phyloP scores from a whole-genome alignment of 2,797 vertebrate species.

The Cynodonichthys magdalenae region DNA sequence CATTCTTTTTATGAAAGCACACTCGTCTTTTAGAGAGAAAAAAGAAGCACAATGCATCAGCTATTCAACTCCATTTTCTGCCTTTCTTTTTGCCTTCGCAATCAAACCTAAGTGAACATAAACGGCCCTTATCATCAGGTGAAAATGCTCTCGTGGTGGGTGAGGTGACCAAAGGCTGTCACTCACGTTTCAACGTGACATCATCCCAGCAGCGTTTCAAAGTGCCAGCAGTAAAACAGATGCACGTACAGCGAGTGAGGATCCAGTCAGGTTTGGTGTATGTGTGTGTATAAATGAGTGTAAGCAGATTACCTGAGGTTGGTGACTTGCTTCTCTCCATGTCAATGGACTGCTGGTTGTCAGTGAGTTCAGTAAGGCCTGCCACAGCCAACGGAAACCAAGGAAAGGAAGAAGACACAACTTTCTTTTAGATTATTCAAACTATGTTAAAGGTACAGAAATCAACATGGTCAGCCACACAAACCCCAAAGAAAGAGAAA shows the following conservation, averaged over 20 bases:
- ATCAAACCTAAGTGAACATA: not conserved
- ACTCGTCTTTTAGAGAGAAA: not conserved
- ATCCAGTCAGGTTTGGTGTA: conserved; percentile 8
- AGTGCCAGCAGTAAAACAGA: conserved; percentile 23
- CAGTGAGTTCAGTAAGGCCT: conserved; percentile 96
- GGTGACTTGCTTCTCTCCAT: conserved; percentile 97
- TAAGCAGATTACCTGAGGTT: conserved; percentile 90
- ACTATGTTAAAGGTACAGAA: not conserved
- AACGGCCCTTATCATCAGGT: conserved; percentile 10
- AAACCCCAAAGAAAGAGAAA: conserved; percentile 32
- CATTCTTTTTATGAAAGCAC: conserved; percentile 17
- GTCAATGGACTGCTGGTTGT: conserved; percentile 93
- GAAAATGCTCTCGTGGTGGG: conserved; percentile 24
- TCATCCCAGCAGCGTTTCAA: conserved; percentile 24
- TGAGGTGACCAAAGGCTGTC: conserved; percentile 24
- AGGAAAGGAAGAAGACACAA: conserved; percentile 35
- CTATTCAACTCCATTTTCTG: conserved; percentile 7
- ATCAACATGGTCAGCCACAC: conserved; percentile 46
- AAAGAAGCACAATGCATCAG: conserved; percentile 15
- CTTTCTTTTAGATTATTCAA: conserved; percentile 35
- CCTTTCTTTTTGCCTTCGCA: not conserved
- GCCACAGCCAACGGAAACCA: conserved; percentile 49
- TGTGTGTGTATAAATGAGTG: conserved; percentile 29
- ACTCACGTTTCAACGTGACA: conserved; percentile 16
- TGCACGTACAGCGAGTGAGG: conserved; percentile 15